Evolutionary conservation across 2,888 invertebrate species (phyloP).

Genomic region (Melikaiella ostensackeni): DNA sequence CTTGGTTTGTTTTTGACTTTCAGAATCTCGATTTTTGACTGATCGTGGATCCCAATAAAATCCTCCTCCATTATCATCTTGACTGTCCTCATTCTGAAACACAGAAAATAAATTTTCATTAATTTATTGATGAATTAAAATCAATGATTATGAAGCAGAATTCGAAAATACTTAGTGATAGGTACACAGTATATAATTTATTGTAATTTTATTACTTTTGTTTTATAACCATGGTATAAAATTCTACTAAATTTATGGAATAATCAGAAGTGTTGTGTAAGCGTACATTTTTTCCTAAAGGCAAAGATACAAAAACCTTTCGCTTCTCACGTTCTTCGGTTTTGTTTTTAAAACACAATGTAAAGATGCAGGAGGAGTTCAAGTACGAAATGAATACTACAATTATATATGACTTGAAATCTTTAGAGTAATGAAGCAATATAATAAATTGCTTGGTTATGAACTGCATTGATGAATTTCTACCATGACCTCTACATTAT

Average conservation of each 20-base stretch:
- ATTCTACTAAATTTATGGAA: not conserved
- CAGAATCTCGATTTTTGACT: conserved; percentile 60
- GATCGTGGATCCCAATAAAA: conserved; percentile 74
- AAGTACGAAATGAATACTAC: not conserved
- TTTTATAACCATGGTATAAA: not conserved
- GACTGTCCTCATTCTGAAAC: conserved; percentile 63
- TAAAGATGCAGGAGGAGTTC: conserved; percentile 1
- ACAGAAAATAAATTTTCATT: conserved; percentile 35
- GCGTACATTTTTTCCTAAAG: not conserved
- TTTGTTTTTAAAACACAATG: conserved; percentile 9
- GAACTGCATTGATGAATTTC: not conserved
- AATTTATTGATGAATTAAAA: not conserved
- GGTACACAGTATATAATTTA: not conserved
- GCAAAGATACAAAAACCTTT: conserved; percentile 3
- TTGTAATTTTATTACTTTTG: not conserved
- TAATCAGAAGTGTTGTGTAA: not conserved
- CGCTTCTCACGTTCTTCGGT: not conserved
- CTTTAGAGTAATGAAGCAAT: not conserved
- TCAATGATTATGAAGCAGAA: not conserved
- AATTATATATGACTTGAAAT: not conserved
- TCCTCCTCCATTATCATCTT: conserved; percentile 64
- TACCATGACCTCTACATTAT: not conserved
- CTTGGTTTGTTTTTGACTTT: conserved; percentile 61
- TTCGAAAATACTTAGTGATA: too few relatives aligned
- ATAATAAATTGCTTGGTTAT: conserved; percentile 15